Evolutionary conservation across 2,113 vertebrate species (phyloP), one percentile per base, ranked within the genome.

Genomic region (Zosterops borbonicus): DNA sequence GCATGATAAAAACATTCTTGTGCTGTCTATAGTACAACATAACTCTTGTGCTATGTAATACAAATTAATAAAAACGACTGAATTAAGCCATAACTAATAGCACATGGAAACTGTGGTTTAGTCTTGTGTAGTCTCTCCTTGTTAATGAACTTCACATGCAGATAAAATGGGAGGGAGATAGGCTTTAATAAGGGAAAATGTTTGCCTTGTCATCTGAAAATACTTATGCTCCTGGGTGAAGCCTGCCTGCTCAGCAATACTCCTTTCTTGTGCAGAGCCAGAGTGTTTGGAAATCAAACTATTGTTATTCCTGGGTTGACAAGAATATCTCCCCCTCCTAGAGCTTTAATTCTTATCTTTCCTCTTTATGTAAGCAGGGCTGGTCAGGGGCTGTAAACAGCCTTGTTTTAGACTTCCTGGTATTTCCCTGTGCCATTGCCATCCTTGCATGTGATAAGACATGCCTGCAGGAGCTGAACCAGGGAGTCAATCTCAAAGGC

Each of bases 151-250:
- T 87, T 89, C 84, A 87, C 63, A 24, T 80, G 63, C 39, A 62
- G 84, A 67, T 70, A 69, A 85, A 93, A 74, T 83, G 63, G 21
- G 71, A 77, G 74, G 19, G 65, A 88, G 79, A 77, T 77, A 77
- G 63, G 39, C n/a, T 89, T 86, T 87, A 89, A 39, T 25, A 44
- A 73, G 39, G 80, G 46, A 78, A 87, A 91, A 79, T 76, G 53
- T 79, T 94, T 82, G 62, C 50, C 37, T 29, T 91, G 71, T 83
- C 55, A 39, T 90, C 47, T 88, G 94, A 93, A 89, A 94, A 94
- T 56, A 53, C 42, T 87, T 83, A 76, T 0, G 18, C 78, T 95
- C 70, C 44, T 2, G 50, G 29, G 41, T 81, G 65, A 90, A 89
- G 86, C 1, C 3, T 75, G 50, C 9, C 0, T 44, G 59, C 46